Evolutionary conservation across 2,113 vertebrate species (phyloP).

Genomic region (Fukomys damarensis): DNA sequence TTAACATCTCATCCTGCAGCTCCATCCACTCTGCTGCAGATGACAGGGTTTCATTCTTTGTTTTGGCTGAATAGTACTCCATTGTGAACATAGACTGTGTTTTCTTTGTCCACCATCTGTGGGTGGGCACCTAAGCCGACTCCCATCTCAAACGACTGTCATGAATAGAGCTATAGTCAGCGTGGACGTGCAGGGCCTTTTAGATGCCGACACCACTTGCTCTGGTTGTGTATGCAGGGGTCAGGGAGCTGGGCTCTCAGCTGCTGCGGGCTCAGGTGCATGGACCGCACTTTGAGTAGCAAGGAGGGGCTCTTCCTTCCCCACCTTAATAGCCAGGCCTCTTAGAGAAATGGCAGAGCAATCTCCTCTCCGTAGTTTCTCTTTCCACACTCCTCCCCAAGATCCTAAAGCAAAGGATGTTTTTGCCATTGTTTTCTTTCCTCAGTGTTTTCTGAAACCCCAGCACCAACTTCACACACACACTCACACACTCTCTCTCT

Average conservation of each 20-base stretch:
- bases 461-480: not conserved
- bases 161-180: not conserved
- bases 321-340: not conserved
- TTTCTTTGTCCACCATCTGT: not conserved
- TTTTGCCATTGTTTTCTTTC: conserved; percentile 20
- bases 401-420: not conserved
- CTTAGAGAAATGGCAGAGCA: not conserved
- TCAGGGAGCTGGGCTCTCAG: not conserved
- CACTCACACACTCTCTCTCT: too few relatives aligned
- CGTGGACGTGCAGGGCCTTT: not conserved
- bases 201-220: not conserved
- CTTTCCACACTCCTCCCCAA: too few relatives aligned
- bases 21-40: not conserved
- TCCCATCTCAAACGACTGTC: not conserved
- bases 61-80: not conserved
- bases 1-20: not conserved
- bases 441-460: not conserved
- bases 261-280: not conserved
- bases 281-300: not conserved
- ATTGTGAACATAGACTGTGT: not conserved
- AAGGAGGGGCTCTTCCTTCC: not conserved
- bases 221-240: not conserved
- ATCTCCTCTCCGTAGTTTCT: not conserved
- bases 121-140: too few relatives aligned
- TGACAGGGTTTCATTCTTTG: too few relatives aligned